Percentiles rank a stretch among this genome's conserved stretches.
These are phyloP conservation scores for Onychomys leucogaster DNA, from an alignment of 2,797 vertebrate species.

Conservation along the genomic window DNA sequence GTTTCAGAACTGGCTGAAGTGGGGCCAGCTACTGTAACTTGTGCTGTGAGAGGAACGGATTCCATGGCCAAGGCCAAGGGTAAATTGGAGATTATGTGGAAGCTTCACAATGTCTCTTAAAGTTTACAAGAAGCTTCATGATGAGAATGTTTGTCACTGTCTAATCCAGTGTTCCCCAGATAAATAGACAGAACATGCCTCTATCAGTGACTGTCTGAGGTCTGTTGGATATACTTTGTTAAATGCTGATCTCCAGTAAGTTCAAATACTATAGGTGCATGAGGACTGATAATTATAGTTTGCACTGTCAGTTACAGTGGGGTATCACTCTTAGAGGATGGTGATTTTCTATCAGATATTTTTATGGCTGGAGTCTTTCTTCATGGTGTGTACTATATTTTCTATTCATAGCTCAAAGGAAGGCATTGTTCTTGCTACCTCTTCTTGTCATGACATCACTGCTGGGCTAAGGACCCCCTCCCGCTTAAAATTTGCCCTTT, in stretches of 20 bases:
- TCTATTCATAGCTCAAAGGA: background rate
- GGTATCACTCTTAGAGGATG: background rate
- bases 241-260: background rate
- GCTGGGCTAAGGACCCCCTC: background rate
- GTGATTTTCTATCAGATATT: background rate
- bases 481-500: background rate
- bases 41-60: background rate
- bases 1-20: background rate
- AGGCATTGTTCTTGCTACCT: background rate
- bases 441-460: background rate
- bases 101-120: background rate
- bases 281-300: background rate
- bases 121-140: background rate
- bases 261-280: background rate
- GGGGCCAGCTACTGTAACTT: background rate
- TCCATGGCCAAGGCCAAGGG: background rate
- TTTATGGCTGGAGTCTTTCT: background rate
- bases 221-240: background rate
- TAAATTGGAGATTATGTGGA: background rate
- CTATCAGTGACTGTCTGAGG: rapidly evolving
- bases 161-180: background rate
- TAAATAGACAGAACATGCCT: background rate
- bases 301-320: background rate
- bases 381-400: background rate
- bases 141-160: background rate